phyloP scores from a whole-genome alignment of 2,797 vertebrate genomes.

The Liparis tanakae region DNA sequence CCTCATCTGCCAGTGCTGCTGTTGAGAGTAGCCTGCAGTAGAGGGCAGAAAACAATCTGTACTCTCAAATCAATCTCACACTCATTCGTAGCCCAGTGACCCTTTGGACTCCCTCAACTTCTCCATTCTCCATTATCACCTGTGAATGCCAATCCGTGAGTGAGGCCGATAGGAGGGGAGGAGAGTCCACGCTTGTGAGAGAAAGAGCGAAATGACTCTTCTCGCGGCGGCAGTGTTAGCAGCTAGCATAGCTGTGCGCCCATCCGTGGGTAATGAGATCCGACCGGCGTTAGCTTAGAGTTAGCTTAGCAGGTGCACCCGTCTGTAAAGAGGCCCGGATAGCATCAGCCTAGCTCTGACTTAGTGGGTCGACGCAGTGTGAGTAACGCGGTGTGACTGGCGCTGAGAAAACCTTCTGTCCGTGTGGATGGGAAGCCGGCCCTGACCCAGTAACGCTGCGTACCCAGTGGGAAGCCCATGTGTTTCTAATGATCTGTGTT shows the following conservation, averaged over 20 bases:
- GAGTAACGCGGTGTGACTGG: slow-evolving; percentile 69
- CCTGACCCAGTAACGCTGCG: slow-evolving; percentile 72
- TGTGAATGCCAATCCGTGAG: slow-evolving; percentile 6
- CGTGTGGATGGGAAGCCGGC: slow-evolving; percentile 64
- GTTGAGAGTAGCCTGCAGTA: background rate
- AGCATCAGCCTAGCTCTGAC: slow-evolving; percentile 62
- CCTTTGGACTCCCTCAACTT: slow-evolving; percentile 11
- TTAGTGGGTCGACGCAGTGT: slow-evolving; percentile 51
- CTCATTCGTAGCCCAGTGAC: slow-evolving; percentile 1
- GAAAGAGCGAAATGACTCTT: background rate
- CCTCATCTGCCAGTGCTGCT: background rate
- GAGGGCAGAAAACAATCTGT: background rate
- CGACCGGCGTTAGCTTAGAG: slow-evolving; percentile 72
- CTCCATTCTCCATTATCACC: slow-evolving; percentile 24
- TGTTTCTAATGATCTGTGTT: slow-evolving; percentile 70
- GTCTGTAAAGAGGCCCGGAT: slow-evolving; percentile 64
- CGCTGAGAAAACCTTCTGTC: slow-evolving; percentile 68
- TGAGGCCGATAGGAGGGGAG: slow-evolving; percentile 15
- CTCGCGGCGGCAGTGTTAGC: slow-evolving; percentile 26
- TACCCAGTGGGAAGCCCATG: slow-evolving; percentile 59
- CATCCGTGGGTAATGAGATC: slow-evolving; percentile 60
- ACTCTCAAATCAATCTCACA: background rate
- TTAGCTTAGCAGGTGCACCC: slow-evolving; percentile 68
- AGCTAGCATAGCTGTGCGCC: slow-evolving; percentile 59
- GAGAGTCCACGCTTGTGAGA: slow-evolving; percentile 11